Percentiles rank a stretch among this genome's conserved stretches.
Conservation (phyloP, 2,113 vertebrate genomes). For the Nymphicus hollandicus region DNA sequence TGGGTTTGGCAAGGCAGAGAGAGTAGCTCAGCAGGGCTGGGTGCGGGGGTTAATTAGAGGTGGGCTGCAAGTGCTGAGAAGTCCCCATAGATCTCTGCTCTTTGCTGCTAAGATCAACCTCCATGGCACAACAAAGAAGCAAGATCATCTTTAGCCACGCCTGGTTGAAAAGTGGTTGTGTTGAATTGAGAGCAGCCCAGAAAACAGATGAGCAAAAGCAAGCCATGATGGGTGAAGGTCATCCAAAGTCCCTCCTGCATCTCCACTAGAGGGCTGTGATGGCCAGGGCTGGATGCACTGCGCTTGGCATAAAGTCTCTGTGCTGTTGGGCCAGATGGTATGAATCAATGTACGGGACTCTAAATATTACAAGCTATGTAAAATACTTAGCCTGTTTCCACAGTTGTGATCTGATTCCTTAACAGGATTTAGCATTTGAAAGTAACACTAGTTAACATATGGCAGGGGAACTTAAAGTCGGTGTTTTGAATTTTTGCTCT, state of each 20-base stretch:
- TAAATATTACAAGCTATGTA: not conserved
- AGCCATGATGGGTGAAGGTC: not conserved
- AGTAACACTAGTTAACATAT: not conserved
- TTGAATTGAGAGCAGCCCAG: not conserved
- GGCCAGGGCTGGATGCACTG: rapidly evolving
- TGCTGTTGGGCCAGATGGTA: not conserved
- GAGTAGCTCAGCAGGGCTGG: not conserved
- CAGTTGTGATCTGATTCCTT: not conserved
- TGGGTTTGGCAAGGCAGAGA: not conserved
- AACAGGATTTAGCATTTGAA: not conserved
- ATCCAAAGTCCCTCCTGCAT: not conserved
- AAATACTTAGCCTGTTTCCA: not conserved
- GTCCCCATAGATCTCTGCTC: not conserved
- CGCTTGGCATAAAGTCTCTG: not conserved
- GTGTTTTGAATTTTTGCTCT: not conserved
- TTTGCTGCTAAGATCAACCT: not conserved
- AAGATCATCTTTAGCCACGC: not conserved
- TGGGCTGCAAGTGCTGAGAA: not conserved
- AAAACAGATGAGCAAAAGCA: not conserved
- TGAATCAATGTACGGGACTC: not conserved
- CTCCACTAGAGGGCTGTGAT: not conserved
- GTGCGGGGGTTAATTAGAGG: not conserved
- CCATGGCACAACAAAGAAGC: not conserved
- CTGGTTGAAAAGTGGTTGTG: not conserved
- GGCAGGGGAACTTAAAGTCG: not conserved